Percentiles rank a stretch among this genome's conserved stretches.
Evolutionary conservation across 2,888 invertebrate species (phyloP).

Genomic region (Tetheella fluctuosa): DNA sequence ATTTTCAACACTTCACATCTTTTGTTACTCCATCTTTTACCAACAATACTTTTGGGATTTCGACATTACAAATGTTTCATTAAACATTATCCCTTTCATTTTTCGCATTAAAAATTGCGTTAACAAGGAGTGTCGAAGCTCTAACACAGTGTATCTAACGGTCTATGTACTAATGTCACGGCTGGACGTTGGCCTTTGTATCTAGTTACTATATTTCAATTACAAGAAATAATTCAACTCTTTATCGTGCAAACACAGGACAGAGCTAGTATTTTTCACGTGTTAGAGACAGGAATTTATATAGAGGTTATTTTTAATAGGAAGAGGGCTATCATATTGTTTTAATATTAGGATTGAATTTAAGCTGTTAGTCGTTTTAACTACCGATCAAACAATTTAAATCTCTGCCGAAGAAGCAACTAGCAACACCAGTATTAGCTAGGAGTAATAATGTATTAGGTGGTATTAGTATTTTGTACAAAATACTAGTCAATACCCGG

Average conservation of each 20-base stretch:
- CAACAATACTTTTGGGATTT: not conserved
- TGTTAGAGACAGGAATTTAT: not conserved
- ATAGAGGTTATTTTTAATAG: too few species aligned
- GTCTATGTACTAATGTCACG: slow-evolving; percentile 10
- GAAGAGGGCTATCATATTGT: too few species aligned
- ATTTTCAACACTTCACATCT: not conserved
- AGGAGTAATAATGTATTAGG: too few species aligned
- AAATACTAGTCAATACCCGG: too few species aligned
- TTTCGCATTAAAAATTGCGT: not conserved
- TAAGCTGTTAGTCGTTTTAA: too few species aligned
- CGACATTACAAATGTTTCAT: not conserved
- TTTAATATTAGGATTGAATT: too few species aligned
- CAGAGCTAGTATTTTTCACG: not conserved
- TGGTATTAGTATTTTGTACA: too few species aligned
- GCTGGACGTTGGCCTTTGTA: slow-evolving; percentile 12
- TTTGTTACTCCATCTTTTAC: not conserved
- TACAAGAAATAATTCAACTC: not conserved
- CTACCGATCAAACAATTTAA: too few species aligned
- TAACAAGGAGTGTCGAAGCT: not conserved
- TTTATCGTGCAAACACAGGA: not conserved
- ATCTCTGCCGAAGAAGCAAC: too few species aligned
- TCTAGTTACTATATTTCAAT: slow-evolving; percentile 5
- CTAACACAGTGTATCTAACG: not conserved
- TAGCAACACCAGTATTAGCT: too few species aligned
- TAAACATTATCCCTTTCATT: not conserved